A percentile compares a stretch with the other conserved stretches of the same genome.
phyloP scores from a whole-genome alignment of 2,888 invertebrate genomes.

The Nemotelus nigrinus region DNA sequence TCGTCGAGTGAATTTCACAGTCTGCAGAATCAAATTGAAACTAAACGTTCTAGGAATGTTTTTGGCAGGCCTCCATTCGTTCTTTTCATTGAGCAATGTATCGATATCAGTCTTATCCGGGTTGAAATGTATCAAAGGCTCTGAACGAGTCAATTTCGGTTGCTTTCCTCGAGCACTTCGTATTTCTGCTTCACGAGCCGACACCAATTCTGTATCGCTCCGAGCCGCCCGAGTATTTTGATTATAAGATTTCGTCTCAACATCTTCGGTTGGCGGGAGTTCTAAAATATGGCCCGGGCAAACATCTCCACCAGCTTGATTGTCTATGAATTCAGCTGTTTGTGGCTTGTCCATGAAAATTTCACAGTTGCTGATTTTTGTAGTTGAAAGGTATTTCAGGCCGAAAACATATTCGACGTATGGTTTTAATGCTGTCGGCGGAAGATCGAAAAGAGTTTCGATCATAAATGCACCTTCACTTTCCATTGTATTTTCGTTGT shows the following conservation, averaged over 20 bases:
- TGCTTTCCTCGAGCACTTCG: slow-evolving; percentile 4
- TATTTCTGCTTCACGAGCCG: slow-evolving; percentile 14
- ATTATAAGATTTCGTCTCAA: neutral
- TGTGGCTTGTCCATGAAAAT: slow-evolving; percentile 43
- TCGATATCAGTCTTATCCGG: slow-evolving; percentile 32
- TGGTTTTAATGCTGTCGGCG: slow-evolving; percentile 54
- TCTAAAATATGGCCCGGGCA: slow-evolving; percentile 35
- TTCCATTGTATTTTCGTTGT: slow-evolving; percentile 42
- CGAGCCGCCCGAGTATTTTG: slow-evolving; percentile 19
- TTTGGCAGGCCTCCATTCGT: slow-evolving; percentile 24
- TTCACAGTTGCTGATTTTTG: slow-evolving; percentile 49
- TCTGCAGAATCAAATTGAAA: slow-evolving; percentile 50
- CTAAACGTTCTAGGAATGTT: slow-evolving; percentile 50
- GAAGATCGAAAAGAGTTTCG: slow-evolving; percentile 53
- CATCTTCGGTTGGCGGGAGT: slow-evolving; percentile 48
- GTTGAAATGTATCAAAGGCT: slow-evolving; percentile 17
- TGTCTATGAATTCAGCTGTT: slow-evolving; percentile 48
- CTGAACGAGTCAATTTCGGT: slow-evolving; percentile 22
- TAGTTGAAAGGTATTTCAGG: slow-evolving; percentile 54
- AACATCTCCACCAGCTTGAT: slow-evolving; percentile 51
- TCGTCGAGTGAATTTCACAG: slow-evolving; percentile 49
- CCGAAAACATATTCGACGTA: slow-evolving; percentile 57
- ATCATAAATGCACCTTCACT: slow-evolving; percentile 42
- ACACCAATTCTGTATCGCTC: slow-evolving; percentile 33
- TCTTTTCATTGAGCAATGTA: slow-evolving; percentile 43